Base-by-base conservation (phyloP, 2,797 vertebrate species). In the Sphenopsis melanotis region DNA sequence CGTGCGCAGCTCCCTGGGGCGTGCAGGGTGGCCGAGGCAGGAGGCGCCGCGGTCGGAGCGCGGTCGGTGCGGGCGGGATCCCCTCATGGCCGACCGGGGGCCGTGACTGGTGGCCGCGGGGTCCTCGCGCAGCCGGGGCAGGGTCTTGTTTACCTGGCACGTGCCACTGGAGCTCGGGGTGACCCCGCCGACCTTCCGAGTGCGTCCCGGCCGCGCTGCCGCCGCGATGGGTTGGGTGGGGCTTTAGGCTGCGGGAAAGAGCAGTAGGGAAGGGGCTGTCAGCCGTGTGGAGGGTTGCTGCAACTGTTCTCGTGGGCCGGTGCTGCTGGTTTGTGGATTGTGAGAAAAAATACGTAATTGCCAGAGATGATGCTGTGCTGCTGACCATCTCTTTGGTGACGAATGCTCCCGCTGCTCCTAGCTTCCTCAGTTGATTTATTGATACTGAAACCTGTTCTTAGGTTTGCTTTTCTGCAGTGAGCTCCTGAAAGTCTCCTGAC, bases 311-410 rank as follows among this genome's bases (percentile, higher is more conserved):
- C 50, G 37, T 37, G 56, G 26, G 60, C 17, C 2, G 9, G 12
- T 32, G 36, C 27, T 26, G 30, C 20, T 15, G 26, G 7, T 9
- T 6, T 18, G 0, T 4, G n/a, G 59, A 14, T 19, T 29, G 2
- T 44, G 32, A 27, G 30, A 6, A 64, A 14, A 10, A 11, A 2
- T 1, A 6, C 1, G 23, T 3, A 1, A 1, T 8, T 22, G n/a
- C 32, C 9, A 0, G 53, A 11, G 16, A 9, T 17, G 15, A 4
- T 4, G 39, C 18, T 5, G 10, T 5, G 5, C 14, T 2, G 53
- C 14, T 9, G 1, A 27, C 5, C 5, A 0, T 7, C 7, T 21
- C 18, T 42, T 5, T 26, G 49, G 13, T 72, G 64, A 11, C 15
- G 4, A 3, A 4, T 1, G 60, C 4, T 32, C 7, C 32, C 1